These are phyloP conservation scores for Drosophila melanogaster DNA, from an alignment of 1,140 invertebrate genomes.

Conservation along the genomic window Release_6_plus_ISO1_MT NT_037436.4:5351001-5351500, in stretches of 20 bases:
- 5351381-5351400: conserved; percentile 28
- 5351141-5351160: background rate
- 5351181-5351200: conserved; percentile 1
- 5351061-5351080: background rate
- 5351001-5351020: conserved; percentile 5
- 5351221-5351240: conserved; percentile 3
- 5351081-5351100: too few relatives aligned
- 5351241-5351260: conserved; percentile 31
- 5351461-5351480: conserved; percentile 55
- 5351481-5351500: conserved; percentile 26
- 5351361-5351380: conserved; percentile 24
- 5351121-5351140: background rate
- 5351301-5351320: conserved; percentile 23
- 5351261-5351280: conserved; percentile 5
- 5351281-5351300: conserved; percentile 36
- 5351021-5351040: background rate
- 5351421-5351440: conserved; percentile 54
- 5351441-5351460: conserved; percentile 55
- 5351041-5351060: background rate
- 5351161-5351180: background rate
- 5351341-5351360: conserved; percentile 48
- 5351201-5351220: conserved; percentile 11
- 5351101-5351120: too few relatives aligned
- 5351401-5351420: conserved; percentile 49
- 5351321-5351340: conserved; percentile 31